Evolutionary conservation across 2,113 vertebrate species (phyloP).

Genomic region (Falcunculus frontatus): DNA sequence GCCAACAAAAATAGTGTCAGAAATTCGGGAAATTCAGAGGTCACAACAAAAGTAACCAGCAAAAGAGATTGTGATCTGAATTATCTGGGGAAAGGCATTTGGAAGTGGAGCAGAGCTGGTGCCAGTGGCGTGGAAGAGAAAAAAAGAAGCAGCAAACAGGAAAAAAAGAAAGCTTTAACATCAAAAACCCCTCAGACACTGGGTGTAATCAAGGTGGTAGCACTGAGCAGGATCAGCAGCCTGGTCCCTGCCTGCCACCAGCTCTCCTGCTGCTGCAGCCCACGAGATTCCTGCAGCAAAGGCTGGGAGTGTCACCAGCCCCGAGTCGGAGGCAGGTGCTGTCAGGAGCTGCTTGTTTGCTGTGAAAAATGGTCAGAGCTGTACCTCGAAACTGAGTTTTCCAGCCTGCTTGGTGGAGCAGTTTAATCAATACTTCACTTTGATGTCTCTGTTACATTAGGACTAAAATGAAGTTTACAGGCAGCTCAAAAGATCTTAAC

Average conservation of each 20-base stretch:
- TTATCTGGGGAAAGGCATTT: not conserved
- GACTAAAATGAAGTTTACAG: not conserved
- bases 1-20: not conserved
- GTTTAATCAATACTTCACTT: conserved; percentile 34
- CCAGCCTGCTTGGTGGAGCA: not conserved
- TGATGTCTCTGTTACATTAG: not conserved
- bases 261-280: not conserved
- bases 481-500: not conserved
- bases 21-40: not conserved
- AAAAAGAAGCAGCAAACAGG: not conserved
- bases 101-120: not conserved
- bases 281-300: not conserved
- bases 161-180: not conserved
- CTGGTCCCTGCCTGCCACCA: not conserved
- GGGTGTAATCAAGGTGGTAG: not conserved
- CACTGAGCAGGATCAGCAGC: not conserved
- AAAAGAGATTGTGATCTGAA: not conserved
- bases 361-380: not conserved
- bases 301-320: not conserved
- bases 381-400: not conserved
- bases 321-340: not conserved
- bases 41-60: not conserved
- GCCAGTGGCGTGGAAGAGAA: not conserved
- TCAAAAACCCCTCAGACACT: not conserved
- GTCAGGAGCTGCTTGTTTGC: conserved; percentile 11